These are phyloP conservation scores for Epinotia brunnichana DNA, from an alignment of 2,888 invertebrate genomes.

Conservation along the genomic window DNA sequence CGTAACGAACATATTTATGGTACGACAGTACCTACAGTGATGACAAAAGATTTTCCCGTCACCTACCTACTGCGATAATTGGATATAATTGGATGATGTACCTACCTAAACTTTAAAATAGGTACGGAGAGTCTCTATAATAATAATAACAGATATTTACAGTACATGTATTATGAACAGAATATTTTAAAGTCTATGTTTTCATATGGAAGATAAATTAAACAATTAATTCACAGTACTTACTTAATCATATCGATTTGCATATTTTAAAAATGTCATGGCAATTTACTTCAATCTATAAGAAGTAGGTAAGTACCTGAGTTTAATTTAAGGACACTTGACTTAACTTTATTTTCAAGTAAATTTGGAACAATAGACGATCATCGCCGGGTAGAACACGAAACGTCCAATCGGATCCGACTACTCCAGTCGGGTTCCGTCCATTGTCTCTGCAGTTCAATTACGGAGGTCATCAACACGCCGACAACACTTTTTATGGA, in stretches of 20 bases:
- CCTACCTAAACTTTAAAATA: not conserved
- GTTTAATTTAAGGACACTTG: not conserved
- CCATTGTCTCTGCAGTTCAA: conserved; percentile 82
- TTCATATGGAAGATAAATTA: too few species aligned
- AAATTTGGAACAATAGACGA: conserved; percentile 19
- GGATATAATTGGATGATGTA: too few species aligned
- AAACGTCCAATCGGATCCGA: conserved; percentile 51
- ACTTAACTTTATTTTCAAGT: conserved; percentile 4
- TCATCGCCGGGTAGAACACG: conserved; percentile 11
- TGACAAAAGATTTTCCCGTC: too few species aligned
- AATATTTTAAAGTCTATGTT: not conserved
- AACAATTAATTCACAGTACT: too few species aligned
- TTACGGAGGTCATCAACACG: conserved; percentile 83
- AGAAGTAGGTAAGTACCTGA: not conserved
- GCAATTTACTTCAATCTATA: not conserved
- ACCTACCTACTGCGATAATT: not conserved
- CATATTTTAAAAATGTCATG: not conserved
- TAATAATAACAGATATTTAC: not conserved
- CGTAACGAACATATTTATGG: not conserved
- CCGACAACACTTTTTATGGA: conserved; percentile 76
- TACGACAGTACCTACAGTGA: too few species aligned
- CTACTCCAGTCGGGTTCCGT: conserved; percentile 71
- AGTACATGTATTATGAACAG: not conserved
- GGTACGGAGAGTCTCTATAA: not conserved
- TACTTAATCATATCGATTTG: too few species aligned